phyloP scores from a whole-genome alignment of 2,113 vertebrate genomes.

The Ondatra zibethicus region DNA sequence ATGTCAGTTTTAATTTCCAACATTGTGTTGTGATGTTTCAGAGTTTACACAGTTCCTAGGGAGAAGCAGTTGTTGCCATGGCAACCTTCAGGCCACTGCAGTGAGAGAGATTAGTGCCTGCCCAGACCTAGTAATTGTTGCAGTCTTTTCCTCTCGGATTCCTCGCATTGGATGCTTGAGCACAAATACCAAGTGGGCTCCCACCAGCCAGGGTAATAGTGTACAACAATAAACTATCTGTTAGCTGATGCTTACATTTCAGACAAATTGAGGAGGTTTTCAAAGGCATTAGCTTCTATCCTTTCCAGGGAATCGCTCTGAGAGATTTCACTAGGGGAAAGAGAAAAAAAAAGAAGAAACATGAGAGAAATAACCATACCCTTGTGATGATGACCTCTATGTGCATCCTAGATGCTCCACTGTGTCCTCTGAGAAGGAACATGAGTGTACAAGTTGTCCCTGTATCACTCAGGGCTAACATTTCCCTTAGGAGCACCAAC shows the following conservation, averaged over 20 bases:
- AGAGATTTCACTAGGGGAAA: conserved; percentile 91
- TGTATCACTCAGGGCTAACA: background rate
- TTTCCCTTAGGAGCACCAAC: background rate
- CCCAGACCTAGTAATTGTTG: conserved; percentile 73
- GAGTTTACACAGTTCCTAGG: conserved; percentile 68
- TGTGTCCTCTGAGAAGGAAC: background rate
- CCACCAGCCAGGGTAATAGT: conserved; percentile 61
- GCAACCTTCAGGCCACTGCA: conserved; percentile 73
- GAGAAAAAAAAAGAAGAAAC: background rate
- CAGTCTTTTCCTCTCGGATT: conserved; percentile 70
- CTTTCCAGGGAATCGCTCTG: conserved; percentile 91
- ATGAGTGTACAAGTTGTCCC: background rate
- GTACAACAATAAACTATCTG: conserved; percentile 56
- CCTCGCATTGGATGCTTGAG: conserved; percentile 67
- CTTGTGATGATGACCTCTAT: background rate
- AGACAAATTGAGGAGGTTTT: conserved; percentile 90
- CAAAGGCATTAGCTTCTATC: conserved; percentile 91
- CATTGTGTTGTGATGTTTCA: conserved; percentile 77
- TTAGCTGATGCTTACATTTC: conserved; percentile 92
- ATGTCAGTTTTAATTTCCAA: conserved; percentile 79
- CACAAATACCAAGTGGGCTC: conserved; percentile 70
- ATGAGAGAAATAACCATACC: conserved; percentile 54
- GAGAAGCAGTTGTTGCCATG: conserved; percentile 75
- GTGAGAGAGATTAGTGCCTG: conserved; percentile 78
- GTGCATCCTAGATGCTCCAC: background rate